Evolutionary conservation across 1,140 invertebrate species (phyloP).

Genomic region (Atta cephalotes): DNA sequence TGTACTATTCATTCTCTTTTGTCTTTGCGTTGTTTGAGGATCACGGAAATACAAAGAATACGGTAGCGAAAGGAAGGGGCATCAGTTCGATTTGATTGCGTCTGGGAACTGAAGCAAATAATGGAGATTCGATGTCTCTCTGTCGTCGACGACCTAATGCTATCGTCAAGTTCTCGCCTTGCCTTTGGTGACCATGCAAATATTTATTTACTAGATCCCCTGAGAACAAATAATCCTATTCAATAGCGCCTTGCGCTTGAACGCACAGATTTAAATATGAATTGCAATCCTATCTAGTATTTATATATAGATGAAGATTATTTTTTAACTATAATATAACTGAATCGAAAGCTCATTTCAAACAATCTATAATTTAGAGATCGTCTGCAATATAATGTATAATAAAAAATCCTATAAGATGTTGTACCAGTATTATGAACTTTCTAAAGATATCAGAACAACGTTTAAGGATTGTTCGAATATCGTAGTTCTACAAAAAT

Average conservation of each 20-base stretch:
- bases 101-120: slow-evolving; percentile 67
- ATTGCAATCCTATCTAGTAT: no score
- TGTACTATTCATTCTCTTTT: slow-evolving; percentile 49
- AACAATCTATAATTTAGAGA: background rate
- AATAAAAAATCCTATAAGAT: background rate
- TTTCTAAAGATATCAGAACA: background rate
- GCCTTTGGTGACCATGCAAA: slow-evolving; percentile 68
- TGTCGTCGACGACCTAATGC: slow-evolving; percentile 63
- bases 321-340: background rate
- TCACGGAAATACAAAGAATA: slow-evolving; percentile 41
- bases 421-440: background rate
- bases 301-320: background rate
- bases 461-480: slow-evolving; percentile 49
- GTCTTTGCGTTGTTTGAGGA: slow-evolving; percentile 59
- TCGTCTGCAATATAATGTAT: background rate
- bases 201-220: slow-evolving; percentile 67
- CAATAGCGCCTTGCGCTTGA: background rate
- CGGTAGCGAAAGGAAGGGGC: slow-evolving; percentile 61
- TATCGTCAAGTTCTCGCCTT: background rate
- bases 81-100: slow-evolving; percentile 71
- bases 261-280: background rate
- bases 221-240: slow-evolving; percentile 32
- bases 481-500: slow-evolving; percentile 19
- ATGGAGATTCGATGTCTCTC: slow-evolving; percentile 66
- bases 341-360: background rate